Evolutionary conservation across 2,888 invertebrate species (phyloP).

Genomic region (Catocala fraxini): DNA sequence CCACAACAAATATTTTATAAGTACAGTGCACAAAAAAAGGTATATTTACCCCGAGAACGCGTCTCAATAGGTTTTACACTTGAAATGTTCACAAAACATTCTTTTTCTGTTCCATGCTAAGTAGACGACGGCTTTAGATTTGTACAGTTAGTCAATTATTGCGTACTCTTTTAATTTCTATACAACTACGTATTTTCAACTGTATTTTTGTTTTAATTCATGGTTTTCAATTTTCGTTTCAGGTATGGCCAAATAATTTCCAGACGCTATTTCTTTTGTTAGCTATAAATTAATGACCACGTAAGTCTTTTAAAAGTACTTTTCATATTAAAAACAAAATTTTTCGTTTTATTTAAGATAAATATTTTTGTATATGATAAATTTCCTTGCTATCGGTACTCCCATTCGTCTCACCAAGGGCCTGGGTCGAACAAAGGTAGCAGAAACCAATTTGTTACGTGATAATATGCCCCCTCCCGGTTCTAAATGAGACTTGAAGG

Average conservation of each 20-base stretch:
- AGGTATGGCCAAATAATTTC: not conserved
- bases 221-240: not conserved
- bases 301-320: too few species aligned
- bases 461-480: conserved; percentile 79
- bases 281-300: too few species aligned
- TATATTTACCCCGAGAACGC: conserved; percentile 73
- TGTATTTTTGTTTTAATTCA: not conserved
- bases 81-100: conserved; percentile 80
- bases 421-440: conserved; percentile 83
- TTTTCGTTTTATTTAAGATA: too few species aligned
- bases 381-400: conserved; percentile 63
- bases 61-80: conserved; percentile 82
- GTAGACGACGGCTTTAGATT: conserved; percentile 73
- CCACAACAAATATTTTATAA: conserved; percentile 42
- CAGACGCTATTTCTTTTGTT: too few species aligned
- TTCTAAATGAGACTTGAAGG: conserved; percentile 64
- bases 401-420: conserved; percentile 71
- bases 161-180: conserved; percentile 1
- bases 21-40: conserved; percentile 80
- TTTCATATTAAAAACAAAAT: too few species aligned
- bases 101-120: conserved; percentile 81
- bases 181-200: too few species aligned
- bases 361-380: too few species aligned
- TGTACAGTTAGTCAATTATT: conserved; percentile 66
- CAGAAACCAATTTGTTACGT: conserved; percentile 87